Conservation (phyloP, 2,797 vertebrate genomes). For the Sitta carolinensis region DNA sequence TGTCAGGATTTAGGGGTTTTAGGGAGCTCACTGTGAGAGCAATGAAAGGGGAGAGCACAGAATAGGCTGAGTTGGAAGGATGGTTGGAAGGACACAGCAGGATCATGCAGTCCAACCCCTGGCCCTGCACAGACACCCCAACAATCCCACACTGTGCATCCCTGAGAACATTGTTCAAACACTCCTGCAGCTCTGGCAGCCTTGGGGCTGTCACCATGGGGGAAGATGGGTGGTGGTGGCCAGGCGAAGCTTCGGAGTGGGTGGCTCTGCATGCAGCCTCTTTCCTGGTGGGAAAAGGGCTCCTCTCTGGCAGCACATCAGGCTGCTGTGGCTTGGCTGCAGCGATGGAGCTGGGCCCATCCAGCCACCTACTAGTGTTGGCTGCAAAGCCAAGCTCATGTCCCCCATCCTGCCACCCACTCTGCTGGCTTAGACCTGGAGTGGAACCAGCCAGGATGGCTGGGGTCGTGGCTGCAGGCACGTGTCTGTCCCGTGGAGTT, state of each 20-base stretch:
- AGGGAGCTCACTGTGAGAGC: neutral
- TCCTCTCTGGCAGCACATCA: neutral
- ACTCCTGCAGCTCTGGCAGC: neutral
- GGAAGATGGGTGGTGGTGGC: neutral
- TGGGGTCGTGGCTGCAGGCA: neutral
- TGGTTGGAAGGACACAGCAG: neutral
- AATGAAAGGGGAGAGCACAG: neutral
- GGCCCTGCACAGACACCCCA: neutral
- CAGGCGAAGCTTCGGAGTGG: neutral
- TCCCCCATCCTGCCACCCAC: neutral
- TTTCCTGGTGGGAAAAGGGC: neutral
- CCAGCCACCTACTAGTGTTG: neutral
- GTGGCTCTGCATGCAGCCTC: rapidly evolving
- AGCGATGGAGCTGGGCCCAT: rapidly evolving
- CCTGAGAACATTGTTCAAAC: neutral
- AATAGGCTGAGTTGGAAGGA: neutral
- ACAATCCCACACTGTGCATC: neutral
- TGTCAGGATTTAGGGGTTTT: neutral
- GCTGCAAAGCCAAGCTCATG: neutral
- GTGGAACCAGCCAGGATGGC: neutral
- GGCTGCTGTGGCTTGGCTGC: neutral
- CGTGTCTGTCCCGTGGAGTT: neutral
- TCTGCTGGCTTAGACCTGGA: neutral
- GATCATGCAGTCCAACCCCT: neutral
- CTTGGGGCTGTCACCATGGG: neutral